Conservation (phyloP, 2,113 vertebrate genomes). For the Platysteira castanea region DNA sequence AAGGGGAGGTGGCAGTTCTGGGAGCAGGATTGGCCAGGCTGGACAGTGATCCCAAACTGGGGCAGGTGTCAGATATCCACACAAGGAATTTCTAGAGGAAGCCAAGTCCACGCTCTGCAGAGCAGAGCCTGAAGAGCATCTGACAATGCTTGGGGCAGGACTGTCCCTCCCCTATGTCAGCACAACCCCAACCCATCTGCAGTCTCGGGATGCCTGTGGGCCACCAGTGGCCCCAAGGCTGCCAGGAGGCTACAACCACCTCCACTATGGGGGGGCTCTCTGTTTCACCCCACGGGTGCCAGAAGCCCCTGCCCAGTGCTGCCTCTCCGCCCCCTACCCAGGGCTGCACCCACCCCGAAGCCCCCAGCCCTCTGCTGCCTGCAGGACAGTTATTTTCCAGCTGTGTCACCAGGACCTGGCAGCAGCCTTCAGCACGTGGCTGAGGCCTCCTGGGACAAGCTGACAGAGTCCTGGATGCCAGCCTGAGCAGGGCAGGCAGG, state of each 20-base stretch:
- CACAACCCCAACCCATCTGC: not conserved
- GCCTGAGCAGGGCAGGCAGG: not conserved
- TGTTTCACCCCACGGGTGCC: not conserved
- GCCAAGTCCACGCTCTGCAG: accelerated
- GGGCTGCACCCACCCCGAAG: not conserved
- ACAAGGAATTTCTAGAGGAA: not conserved
- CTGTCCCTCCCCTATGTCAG: not conserved
- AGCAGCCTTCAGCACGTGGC: not conserved
- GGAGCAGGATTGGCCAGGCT: not conserved
- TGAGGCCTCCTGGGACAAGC: not conserved
- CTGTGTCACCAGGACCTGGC: not conserved
- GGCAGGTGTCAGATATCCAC: not conserved
- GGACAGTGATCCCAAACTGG: not conserved
- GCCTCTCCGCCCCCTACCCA: not conserved
- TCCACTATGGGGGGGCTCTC: accelerated
- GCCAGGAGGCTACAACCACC: not conserved
- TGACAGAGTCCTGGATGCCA: not conserved
- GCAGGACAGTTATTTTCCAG: not conserved
- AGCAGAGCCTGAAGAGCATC: not conserved
- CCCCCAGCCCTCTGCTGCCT: not conserved
- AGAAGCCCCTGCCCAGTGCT: not conserved
- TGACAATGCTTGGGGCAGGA: not conserved
- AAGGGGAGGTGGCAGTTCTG: not conserved
- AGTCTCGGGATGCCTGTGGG: not conserved
- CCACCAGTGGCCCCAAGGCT: not conserved